A percentile compares a stretch with the other conserved stretches of the same genome.
Evolutionary conservation across 1,140 invertebrate species (phyloP).

Genomic region (Aphelenchoides fujianensis): DNA sequence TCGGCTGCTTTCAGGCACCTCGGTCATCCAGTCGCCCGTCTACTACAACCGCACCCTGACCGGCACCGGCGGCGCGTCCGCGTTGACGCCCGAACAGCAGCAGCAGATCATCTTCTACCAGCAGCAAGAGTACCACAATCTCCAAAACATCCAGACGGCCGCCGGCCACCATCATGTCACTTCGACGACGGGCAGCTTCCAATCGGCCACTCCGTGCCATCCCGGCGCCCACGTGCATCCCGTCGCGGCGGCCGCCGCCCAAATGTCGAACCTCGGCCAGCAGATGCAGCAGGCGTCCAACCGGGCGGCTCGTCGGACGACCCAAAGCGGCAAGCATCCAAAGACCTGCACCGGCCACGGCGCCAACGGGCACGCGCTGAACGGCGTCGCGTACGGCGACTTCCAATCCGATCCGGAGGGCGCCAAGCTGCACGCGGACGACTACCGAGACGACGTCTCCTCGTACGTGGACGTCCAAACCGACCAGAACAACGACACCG

Average conservation of each 20-base stretch:
- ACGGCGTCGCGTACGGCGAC: not conserved
- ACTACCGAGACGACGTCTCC: slow-evolving; percentile 15
- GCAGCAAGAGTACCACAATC: slow-evolving; percentile 10
- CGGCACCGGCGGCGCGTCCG: not conserved
- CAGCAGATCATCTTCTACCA: slow-evolving; percentile 4
- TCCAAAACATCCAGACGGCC: slow-evolving; percentile 26
- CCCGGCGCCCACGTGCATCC: not conserved
- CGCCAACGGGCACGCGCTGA: too few relatives aligned
- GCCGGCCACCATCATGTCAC: slow-evolving; percentile 18
- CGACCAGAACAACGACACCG: slow-evolving; percentile 95
- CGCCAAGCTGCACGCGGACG: not conserved
- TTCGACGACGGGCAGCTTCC: not conserved
- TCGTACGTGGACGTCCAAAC: slow-evolving; percentile 80
- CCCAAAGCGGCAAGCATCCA: slow-evolving; percentile 3
- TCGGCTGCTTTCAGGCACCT: slow-evolving; percentile 13
- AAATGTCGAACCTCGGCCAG: not conserved
- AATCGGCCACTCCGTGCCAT: not conserved
- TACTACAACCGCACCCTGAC: not conserved
- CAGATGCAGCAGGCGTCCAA: not conserved
- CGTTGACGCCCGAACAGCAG: slow-evolving; percentile 10
- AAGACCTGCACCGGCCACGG: not conserved
- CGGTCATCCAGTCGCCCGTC: not conserved
- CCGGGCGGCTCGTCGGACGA: not conserved
- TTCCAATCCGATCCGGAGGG: not conserved
- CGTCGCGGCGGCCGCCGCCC: not conserved